Percentiles rank a stretch among this genome's conserved stretches.
These are phyloP conservation scores for Setipinna tenuifilis DNA, from an alignment of 2,797 vertebrate species.

Conservation along the genomic window DNA sequence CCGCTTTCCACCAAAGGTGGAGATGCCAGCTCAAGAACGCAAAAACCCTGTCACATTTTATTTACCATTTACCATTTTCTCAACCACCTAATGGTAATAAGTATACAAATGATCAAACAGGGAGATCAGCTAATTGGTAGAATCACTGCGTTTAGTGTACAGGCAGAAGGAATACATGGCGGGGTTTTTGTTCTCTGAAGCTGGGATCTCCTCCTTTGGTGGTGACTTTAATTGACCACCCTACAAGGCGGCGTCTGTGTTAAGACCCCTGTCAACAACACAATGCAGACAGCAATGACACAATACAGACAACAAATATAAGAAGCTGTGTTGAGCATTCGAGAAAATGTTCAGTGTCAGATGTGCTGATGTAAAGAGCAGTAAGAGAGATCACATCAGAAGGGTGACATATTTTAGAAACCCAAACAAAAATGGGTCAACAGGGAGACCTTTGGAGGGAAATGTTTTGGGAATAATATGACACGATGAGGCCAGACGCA, in stretches of 20 bases:
- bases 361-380: conserved; percentile 10
- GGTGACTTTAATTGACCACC: not conserved
- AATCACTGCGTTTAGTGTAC: too few species aligned
- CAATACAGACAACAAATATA: not conserved
- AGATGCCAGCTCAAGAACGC: too few species aligned
- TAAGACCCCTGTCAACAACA: not conserved
- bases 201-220: too few species aligned
- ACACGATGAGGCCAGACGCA: conserved; percentile 10
- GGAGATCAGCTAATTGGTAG: too few species aligned
- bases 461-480: conserved; percentile 23
- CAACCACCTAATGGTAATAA: too few species aligned
- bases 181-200: too few species aligned
- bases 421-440: not conserved
- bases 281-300: not conserved
- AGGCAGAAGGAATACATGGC: too few species aligned
- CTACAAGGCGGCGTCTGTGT: conserved; percentile 10
- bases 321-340: not conserved
- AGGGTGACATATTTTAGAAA: conserved; percentile 5
- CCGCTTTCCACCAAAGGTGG: not conserved
- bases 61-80: too few species aligned
- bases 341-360: not conserved
- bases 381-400: not conserved
- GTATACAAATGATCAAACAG: too few species aligned
- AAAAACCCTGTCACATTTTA: too few species aligned
- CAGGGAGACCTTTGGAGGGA: not conserved